These are phyloP conservation scores for Himalopsyche tibetana DNA, from an alignment of 2,888 invertebrate species.

Conservation along the genomic window DNA sequence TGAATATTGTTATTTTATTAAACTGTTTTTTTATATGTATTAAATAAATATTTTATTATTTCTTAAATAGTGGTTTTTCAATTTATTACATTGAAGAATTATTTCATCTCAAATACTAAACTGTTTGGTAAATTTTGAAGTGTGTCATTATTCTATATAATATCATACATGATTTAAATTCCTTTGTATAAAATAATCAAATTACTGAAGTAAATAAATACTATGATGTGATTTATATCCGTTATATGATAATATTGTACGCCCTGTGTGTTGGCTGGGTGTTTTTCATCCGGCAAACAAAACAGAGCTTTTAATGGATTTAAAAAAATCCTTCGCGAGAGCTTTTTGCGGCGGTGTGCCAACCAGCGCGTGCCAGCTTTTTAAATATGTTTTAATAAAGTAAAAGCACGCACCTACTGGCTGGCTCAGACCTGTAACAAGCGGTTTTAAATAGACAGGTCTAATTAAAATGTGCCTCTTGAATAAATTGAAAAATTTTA, in stretches of 20 bases:
- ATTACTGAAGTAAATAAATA: no score
- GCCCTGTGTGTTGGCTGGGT: neutral
- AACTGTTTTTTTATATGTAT: no score
- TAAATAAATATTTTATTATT: no score
- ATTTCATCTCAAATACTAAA: no score
- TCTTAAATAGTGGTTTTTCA: no score
- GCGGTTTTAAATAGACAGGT: conserved; percentile 7
- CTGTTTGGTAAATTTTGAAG: no score
- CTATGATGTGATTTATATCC: no score
- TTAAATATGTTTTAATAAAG: conserved; percentile 22
- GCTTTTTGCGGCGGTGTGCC: conserved; percentile 39
- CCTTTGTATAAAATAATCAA: no score
- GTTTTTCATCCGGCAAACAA: conserved; percentile 47
- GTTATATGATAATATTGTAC: neutral
- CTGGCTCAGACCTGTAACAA: neutral
- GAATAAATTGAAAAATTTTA: neutral
- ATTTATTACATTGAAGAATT: no score
- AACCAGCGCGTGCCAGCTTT: conserved; percentile 20
- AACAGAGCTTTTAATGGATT: conserved; percentile 55
- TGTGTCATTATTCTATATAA: no score
- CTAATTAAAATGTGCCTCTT: neutral
- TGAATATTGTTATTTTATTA: no score
- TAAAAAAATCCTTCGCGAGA: conserved; percentile 44
- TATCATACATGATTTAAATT: no score
- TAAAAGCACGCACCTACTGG: neutral